Evolutionary conservation across 2,888 invertebrate species (phyloP).

Genomic region (Xestoiulus laeticollis): DNA sequence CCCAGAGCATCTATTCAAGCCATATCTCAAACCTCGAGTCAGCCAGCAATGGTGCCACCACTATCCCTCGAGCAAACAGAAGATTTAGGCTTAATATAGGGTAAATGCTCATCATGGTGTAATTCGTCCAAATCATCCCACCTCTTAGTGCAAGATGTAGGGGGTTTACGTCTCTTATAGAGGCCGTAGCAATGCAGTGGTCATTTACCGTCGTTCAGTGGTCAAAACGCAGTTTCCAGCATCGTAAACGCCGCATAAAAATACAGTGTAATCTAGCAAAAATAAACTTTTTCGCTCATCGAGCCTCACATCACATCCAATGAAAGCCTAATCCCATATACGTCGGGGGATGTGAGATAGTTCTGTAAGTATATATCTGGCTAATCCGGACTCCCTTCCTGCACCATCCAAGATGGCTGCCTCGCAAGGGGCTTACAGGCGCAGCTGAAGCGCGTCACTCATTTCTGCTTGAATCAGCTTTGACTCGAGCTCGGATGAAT

Average conservation of each 20-base stretch:
- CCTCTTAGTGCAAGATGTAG: neutral
- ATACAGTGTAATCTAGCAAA: neutral
- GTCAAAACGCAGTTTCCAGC: neutral
- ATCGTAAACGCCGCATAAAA: neutral
- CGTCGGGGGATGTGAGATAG: neutral
- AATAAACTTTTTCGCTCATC: neutral
- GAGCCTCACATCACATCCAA: neutral
- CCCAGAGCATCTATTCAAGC: too few species aligned
- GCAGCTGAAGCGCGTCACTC: slow-evolving; percentile 33
- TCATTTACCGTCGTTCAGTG: neutral
- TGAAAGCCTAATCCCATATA: slow-evolving; percentile 24
- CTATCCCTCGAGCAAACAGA: neutral
- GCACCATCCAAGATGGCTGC: neutral
- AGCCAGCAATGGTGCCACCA: too few species aligned
- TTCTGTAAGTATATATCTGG: neutral
- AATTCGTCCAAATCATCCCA: slow-evolving; percentile 6
- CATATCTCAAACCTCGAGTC: too few species aligned
- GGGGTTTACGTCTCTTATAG: neutral
- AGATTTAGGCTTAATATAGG: neutral
- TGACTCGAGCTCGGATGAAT: slow-evolving; percentile 28
- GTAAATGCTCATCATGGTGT: neutral
- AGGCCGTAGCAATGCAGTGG: neutral
- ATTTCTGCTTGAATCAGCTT: slow-evolving; percentile 37
- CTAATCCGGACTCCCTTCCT: neutral
- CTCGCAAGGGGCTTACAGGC: neutral